These are phyloP conservation scores for Nyctibius bracteatus DNA, from an alignment of 2,113 vertebrate genomes.

Conservation along the genomic window DNA sequence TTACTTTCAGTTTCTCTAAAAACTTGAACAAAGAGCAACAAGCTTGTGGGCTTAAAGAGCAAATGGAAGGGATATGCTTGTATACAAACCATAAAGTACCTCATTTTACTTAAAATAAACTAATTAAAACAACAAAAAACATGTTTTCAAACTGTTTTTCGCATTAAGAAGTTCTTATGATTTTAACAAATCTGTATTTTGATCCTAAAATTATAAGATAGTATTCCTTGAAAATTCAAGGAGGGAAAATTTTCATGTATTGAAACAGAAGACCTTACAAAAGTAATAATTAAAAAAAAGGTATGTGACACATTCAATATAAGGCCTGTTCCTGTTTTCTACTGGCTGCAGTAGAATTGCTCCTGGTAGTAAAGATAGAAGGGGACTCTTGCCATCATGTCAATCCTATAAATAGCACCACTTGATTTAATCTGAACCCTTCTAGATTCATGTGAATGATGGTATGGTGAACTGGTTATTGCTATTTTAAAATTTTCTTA, in stretches of 20 bases:
- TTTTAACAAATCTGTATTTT: background rate
- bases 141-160: background rate
- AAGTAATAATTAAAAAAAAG: background rate
- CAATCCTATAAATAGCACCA: background rate
- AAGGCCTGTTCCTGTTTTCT: background rate
- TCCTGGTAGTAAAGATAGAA: background rate
- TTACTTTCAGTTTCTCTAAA: slow-evolving; percentile 6
- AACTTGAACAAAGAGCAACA: background rate
- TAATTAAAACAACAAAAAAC: background rate
- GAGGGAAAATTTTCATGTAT: background rate
- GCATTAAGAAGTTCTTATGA: background rate
- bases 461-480: background rate
- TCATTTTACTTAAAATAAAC: background rate
- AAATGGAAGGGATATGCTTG: background rate
- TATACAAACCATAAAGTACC: background rate
- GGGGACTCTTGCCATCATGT: background rate
- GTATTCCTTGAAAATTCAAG: background rate
- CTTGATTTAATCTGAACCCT: background rate
- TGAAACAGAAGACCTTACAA: background rate
- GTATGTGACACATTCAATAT: background rate
- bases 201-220: background rate
- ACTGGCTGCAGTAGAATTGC: background rate
- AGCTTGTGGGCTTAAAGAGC: background rate
- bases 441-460: background rate
- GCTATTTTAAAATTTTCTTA: background rate